Conservation (phyloP, 2,888 invertebrate species). For the Dendrolimus houi region DNA sequence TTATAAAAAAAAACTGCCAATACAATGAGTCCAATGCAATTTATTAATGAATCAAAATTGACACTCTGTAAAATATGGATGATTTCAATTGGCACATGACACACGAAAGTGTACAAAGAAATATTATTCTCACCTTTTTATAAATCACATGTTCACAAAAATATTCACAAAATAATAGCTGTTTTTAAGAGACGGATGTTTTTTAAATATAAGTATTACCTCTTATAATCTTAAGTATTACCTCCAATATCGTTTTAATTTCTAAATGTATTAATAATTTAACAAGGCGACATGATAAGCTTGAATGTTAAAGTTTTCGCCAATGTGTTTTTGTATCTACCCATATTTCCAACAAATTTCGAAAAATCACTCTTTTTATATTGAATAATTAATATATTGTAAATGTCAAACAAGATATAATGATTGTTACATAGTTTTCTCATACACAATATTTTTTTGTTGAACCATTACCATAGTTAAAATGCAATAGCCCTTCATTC, state of each 20-base stretch:
- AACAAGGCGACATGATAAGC: slow-evolving; percentile 10
- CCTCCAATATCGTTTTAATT: slow-evolving; percentile 59
- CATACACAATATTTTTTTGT: slow-evolving; percentile 69
- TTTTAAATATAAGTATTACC: slow-evolving; percentile 62
- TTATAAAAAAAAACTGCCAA: neutral
- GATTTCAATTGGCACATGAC: neutral
- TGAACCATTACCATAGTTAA: slow-evolving; percentile 68
- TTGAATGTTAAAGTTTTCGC: slow-evolving; percentile 16
- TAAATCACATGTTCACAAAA: slow-evolving; percentile 55
- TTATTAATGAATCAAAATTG: neutral
- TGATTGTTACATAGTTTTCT: slow-evolving; percentile 70
- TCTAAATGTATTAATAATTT: slow-evolving; percentile 38
- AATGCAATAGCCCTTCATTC: slow-evolving; percentile 66
- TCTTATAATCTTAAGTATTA: slow-evolving; percentile 71
- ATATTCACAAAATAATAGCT: slow-evolving; percentile 44
- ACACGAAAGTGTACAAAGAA: too few relatives aligned
- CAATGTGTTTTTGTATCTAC: slow-evolving; percentile 12
- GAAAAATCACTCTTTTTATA: slow-evolving; percentile 19
- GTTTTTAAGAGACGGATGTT: slow-evolving; percentile 47
- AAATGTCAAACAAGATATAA: slow-evolving; percentile 63
- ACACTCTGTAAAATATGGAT: neutral
- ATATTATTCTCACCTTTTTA: neutral
- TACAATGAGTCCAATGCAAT: neutral
- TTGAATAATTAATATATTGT: slow-evolving; percentile 55
- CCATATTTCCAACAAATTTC: neutral